A percentile compares a stretch with the other conserved stretches of the same genome.
phyloP scores from a whole-genome alignment of 1,140 invertebrate genomes.

The Holcopasites calliopsidis region DNA sequence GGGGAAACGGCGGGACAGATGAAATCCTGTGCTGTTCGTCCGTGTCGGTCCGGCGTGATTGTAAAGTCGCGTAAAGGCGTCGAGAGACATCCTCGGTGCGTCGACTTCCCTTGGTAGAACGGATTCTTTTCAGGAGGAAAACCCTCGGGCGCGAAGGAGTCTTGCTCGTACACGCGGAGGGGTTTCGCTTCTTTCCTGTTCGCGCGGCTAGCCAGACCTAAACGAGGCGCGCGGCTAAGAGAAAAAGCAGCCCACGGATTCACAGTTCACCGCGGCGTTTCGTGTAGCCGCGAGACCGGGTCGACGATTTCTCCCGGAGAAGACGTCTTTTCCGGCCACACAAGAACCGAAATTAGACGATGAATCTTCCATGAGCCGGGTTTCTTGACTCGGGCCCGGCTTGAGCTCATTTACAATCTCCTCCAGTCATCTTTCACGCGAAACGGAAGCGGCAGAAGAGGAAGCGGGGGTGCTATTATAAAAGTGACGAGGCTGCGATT shows the following conservation, averaged over 20 bases:
- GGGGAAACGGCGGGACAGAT: neutral
- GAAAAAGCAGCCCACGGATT: constrained; percentile 26
- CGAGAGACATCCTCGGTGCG: neutral
- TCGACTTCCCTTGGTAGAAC: neutral
- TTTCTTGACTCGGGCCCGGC: constrained; percentile 19
- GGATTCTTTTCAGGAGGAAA: neutral
- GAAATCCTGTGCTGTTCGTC: neutral
- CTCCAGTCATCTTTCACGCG: constrained; percentile 19
- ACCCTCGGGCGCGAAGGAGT: neutral
- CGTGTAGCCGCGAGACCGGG: neutral
- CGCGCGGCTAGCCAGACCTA: constrained; percentile 11
- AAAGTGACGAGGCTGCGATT: neutral
- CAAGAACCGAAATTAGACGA: constrained; percentile 68
- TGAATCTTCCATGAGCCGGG: constrained; percentile 69
- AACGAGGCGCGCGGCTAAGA: constrained; percentile 29
- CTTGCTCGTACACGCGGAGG: no score
- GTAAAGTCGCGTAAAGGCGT: neutral
- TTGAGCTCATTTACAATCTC: neutral
- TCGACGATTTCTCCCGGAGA: neutral
- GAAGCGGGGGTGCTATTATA: neutral
- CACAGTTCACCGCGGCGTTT: neutral
- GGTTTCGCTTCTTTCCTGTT: no score
- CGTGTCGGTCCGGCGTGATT: neutral
- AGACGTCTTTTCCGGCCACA: constrained; percentile 20
- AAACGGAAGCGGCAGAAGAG: neutral